Evolutionary conservation across 2,113 vertebrate species (phyloP).

Genomic region (Catharus bicknelli): DNA sequence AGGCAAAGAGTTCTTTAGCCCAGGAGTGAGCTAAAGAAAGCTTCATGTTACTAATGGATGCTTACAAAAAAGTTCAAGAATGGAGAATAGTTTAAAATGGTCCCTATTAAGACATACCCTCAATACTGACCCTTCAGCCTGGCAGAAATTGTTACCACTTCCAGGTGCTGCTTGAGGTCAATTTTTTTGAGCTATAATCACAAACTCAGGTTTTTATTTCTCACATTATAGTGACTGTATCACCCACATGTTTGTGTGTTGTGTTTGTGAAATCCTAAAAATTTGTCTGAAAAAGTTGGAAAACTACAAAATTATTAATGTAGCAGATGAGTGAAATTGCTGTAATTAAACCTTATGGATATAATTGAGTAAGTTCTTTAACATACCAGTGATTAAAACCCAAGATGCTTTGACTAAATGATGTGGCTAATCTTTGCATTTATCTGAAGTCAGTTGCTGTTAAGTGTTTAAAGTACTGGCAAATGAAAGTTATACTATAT

Average conservation of each 20-base stretch:
- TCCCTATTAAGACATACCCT: not conserved
- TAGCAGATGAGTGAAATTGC: not conserved
- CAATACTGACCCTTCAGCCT: not conserved
- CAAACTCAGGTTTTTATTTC: not conserved
- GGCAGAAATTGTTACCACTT: not conserved
- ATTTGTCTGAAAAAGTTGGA: not conserved
- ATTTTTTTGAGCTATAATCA: not conserved
- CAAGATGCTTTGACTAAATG: not conserved
- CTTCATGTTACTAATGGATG: not conserved
- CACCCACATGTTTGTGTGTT: not conserved
- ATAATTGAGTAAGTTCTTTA: not conserved
- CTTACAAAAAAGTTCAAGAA: not conserved
- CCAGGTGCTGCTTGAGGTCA: not conserved
- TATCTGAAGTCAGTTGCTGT: not conserved
- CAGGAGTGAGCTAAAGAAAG: not conserved
- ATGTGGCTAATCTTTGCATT: not conserved
- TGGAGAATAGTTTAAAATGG: not conserved
- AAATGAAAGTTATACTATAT: not conserved
- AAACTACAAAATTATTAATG: not conserved
- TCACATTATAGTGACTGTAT: not conserved
- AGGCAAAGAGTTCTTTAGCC: not conserved
- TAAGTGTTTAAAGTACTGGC: not conserved
- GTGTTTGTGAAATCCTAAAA: not conserved
- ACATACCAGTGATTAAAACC: not conserved
- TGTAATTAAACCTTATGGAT: not conserved